Base-by-base conservation (phyloP, 2,888 invertebrate genomes). In the Chrysina gloriosa region DNA sequence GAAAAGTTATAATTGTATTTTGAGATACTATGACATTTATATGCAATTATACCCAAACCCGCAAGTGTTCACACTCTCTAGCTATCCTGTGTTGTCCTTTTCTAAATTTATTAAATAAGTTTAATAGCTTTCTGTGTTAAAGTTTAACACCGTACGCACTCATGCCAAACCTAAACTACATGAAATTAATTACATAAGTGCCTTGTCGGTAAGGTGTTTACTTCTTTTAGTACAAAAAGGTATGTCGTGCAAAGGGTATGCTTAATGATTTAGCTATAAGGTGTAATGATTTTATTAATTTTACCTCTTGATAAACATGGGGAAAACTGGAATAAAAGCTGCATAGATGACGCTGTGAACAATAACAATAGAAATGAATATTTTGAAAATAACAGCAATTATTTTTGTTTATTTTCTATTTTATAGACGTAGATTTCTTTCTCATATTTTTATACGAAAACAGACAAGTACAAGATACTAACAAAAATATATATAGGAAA, bases 251-350 rank as follows among this genome's bases (percentile, higher is more conserved):
- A 52, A 31, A 34, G 16, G 19, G 19, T 31, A 16, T 31, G 21
- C 19, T 45, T 19, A 16, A 21, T 16, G n/a, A 19, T 45, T 21
- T 45, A 45, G 9, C 45, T 45, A 45, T 21, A 45, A 31, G 7
- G n/a, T 52, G 14, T 31, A 19, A 31, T 27, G 25, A 27, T 16
- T 25, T 61, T 9, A 61, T 61, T 52, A 23, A 29, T 50, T 67
- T 68, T 69, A 69, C 69, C 69, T 69, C 69, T 52, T 58, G 65
- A 58, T 61, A 67, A 61, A 69, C 45, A 65, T 69, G 69, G 58
- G 69, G 69, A 31, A 69, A 61, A 58, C 65, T 65, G 45, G 69
- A 69, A 69, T 69, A 69, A 65, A 69, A 69, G 65, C 69, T 69
- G 69, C 65, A 65, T 47, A 69, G 56, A 56, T 69, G 69, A 47